Evolutionary conservation across 2,113 vertebrate species (phyloP).

Genomic region (Melanocharis versteri): DNA sequence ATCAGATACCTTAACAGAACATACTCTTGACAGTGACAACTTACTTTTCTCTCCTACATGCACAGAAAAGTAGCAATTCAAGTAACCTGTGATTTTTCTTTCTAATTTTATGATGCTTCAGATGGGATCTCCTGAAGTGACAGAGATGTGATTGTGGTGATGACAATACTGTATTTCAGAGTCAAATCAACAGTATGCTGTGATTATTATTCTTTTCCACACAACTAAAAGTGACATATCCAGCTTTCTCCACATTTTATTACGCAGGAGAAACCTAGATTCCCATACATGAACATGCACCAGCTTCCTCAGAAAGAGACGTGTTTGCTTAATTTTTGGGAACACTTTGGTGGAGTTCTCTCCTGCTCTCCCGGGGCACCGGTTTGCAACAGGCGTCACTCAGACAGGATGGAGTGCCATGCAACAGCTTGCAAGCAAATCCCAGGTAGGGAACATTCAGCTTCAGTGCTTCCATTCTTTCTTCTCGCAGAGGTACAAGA

Average conservation of each 20-base stretch:
- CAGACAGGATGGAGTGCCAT: constrained; percentile 60
- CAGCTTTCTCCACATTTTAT: constrained; percentile 1
- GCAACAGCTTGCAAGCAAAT: constrained; percentile 48
- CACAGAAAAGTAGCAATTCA: constrained; percentile 19
- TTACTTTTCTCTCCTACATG: constrained; percentile 44
- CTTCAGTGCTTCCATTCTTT: constrained; percentile 25
- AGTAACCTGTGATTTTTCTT: constrained; percentile 28
- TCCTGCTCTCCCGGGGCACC: not conserved
- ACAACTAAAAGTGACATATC: not conserved
- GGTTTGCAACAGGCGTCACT: not conserved
- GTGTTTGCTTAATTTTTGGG: not conserved
- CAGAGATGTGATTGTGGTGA: not conserved
- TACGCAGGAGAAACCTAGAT: not conserved
- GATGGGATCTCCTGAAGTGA: constrained; percentile 25
- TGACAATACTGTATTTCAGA: not conserved
- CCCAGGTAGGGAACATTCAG: not conserved
- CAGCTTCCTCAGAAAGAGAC: not conserved
- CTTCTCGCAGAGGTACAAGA: constrained; percentile 5
- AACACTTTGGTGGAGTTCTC: not conserved
- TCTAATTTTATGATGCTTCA: constrained; percentile 14
- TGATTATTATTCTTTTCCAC: constrained; percentile 3
- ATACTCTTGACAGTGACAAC: not conserved
- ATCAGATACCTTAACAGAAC: not conserved
- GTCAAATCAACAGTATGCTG: not conserved
- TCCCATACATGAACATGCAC: not conserved